A percentile compares a stretch with the other conserved stretches of the same genome.
Evolutionary conservation across 2,888 invertebrate genomes (phyloP).

Genomic region (Orchesellides sinensis): DNA sequence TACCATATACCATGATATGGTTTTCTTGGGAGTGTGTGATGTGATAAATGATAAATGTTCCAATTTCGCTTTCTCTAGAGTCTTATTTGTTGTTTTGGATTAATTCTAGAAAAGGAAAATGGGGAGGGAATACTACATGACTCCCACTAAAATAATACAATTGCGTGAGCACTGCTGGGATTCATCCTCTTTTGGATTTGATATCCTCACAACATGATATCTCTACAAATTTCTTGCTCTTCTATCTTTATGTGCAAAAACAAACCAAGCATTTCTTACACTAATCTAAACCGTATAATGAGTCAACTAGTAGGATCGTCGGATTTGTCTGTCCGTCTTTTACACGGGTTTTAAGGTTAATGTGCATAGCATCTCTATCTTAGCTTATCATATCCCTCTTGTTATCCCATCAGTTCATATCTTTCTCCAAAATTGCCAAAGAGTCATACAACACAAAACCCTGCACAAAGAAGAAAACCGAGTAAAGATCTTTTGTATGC

Average conservation of each 20-base stretch:
- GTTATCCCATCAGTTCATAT: no score
- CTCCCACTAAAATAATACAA: background rate
- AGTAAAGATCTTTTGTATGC: no score
- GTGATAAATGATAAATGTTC: conserved; percentile 62
- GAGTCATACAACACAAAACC: no score
- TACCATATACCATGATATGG: background rate
- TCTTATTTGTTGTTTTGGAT: conserved; percentile 54
- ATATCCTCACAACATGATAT: conserved; percentile 15
- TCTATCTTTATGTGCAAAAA: background rate
- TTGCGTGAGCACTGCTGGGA: background rate
- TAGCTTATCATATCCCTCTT: no score
- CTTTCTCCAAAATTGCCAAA: no score
- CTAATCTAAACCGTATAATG: no score
- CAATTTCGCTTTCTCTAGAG: conserved; percentile 50
- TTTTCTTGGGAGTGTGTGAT: conserved; percentile 14
- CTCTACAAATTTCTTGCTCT: background rate
- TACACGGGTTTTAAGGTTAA: background rate
- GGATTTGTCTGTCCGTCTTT: background rate
- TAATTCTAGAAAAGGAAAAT: conserved; percentile 37
- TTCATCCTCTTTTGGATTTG: background rate
- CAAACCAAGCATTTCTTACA: no score
- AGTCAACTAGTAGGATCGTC: no score
- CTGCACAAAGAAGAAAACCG: no score
- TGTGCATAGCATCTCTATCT: no score
- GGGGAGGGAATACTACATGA: conserved; percentile 3